Conservation (phyloP, 1,140 invertebrate species). For the Aphelenchoides avenae region DNA sequence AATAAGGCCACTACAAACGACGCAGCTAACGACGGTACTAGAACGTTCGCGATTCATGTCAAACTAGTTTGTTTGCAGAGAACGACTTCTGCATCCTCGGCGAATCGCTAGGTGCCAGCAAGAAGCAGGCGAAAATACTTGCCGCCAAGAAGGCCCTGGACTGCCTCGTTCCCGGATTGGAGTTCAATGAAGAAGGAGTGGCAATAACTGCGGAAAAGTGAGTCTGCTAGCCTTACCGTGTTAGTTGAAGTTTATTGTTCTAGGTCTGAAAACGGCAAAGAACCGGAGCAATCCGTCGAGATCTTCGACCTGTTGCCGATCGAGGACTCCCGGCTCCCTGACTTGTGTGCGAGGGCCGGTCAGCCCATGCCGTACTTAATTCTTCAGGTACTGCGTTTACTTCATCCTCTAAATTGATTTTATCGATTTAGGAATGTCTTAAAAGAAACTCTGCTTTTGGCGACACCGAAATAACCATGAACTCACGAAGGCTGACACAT, state of each 20-base stretch:
- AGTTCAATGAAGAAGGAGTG: slow-evolving; percentile 36
- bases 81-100: slow-evolving; percentile 28
- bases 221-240: slow-evolving; percentile 5
- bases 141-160: slow-evolving; percentile 37
- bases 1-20: slow-evolving; percentile 1
- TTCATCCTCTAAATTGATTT: slow-evolving; percentile 7
- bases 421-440: slow-evolving; percentile 32
- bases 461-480: slow-evolving; percentile 80
- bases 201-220: slow-evolving; percentile 21
- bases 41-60: too few species aligned
- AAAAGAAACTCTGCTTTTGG: slow-evolving; percentile 78
- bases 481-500: slow-evolving; percentile 80
- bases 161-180: slow-evolving; percentile 31
- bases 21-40: too few species aligned
- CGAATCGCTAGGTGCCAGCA: slow-evolving; percentile 35
- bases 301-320: slow-evolving; percentile 38
- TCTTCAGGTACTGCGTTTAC: slow-evolving; percentile 12
- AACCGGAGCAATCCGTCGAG: slow-evolving; percentile 14
- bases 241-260: not conserved
- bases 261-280: slow-evolving; percentile 10
- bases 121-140: slow-evolving; percentile 42
- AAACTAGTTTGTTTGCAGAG: slow-evolving; percentile 7
- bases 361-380: slow-evolving; percentile 30
- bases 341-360: slow-evolving; percentile 32
- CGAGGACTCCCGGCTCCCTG: slow-evolving; percentile 36